phyloP scores from a whole-genome alignment of 2,113 vertebrate genomes.

The Greenwoodochromis staneri region DNA sequence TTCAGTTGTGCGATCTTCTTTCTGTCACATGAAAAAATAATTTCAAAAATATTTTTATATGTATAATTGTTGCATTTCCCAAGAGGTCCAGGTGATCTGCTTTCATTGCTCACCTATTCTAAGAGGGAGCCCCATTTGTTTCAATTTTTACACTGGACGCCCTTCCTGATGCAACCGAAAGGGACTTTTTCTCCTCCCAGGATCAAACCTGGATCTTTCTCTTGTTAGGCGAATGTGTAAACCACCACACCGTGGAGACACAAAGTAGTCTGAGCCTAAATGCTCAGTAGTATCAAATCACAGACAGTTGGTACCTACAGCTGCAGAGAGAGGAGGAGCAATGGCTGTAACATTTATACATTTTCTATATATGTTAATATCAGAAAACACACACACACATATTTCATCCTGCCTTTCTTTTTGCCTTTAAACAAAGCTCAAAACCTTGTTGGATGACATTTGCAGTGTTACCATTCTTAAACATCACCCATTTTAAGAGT shows the following conservation, averaged over 20 bases:
- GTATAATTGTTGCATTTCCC: not conserved
- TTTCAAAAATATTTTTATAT: not conserved
- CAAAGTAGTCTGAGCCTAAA: not conserved
- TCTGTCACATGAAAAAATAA: not conserved
- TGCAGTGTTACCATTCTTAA: constrained; percentile 15
- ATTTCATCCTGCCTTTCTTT: not conserved
- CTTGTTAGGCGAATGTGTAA: not conserved
- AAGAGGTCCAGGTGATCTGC: not conserved
- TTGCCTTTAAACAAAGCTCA: not conserved
- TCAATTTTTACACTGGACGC: not conserved
- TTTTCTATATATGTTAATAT: not conserved
- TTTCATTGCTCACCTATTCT: not conserved
- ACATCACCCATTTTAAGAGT: not conserved
- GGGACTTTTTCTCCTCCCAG: not conserved
- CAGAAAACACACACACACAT: not conserved
- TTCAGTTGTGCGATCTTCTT: not conserved
- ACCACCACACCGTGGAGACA: not conserved
- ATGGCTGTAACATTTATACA: not conserved
- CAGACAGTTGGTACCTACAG: not conserved
- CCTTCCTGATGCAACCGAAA: not conserved
- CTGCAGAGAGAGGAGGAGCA: not conserved
- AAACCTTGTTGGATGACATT: not conserved
- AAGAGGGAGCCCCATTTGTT: not conserved
- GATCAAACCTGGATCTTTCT: not conserved
- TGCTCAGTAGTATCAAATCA: not conserved